Evolutionary conservation across 2,797 vertebrate genomes (phyloP).

Genomic region (Dryobates pubescens): DNA sequence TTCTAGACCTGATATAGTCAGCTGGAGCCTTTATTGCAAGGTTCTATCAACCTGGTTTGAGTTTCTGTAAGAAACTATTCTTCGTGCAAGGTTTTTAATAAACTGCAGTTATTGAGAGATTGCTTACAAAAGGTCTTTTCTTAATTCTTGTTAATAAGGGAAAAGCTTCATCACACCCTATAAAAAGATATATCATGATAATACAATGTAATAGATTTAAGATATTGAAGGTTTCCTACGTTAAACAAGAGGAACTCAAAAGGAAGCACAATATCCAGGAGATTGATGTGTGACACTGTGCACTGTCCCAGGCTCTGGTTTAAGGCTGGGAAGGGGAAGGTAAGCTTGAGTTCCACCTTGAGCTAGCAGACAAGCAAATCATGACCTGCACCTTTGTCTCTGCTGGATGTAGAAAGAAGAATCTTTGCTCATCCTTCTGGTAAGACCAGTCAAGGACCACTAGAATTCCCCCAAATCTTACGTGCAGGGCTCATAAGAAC

Average conservation of each 20-base stretch:
- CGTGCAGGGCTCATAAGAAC: not conserved
- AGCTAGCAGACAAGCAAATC: not conserved
- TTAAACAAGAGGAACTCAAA: not conserved
- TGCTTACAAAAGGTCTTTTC: not conserved
- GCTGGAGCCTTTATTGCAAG: not conserved
- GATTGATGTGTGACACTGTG: not conserved
- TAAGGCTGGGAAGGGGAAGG: not conserved
- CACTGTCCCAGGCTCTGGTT: not conserved
- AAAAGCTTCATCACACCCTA: not conserved
- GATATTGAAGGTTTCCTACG: not conserved
- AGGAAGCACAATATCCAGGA: not conserved
- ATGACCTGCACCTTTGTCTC: not conserved
- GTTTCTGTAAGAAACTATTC: not conserved
- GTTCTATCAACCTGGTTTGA: not conserved
- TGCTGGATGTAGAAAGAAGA: not conserved
- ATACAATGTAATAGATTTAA: not conserved
- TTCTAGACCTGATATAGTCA: not conserved
- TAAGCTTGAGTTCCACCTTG: not conserved
- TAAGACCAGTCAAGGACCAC: not conserved
- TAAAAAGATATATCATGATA: not conserved
- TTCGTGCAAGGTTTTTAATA: not conserved
- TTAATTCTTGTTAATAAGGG: not conserved
- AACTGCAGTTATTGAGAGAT: not conserved
- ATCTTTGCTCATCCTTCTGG: not conserved
- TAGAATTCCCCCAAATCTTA: not conserved